phyloP scores from a whole-genome alignment of 2,113 vertebrate species.

The Sardina pilchardus region DNA sequence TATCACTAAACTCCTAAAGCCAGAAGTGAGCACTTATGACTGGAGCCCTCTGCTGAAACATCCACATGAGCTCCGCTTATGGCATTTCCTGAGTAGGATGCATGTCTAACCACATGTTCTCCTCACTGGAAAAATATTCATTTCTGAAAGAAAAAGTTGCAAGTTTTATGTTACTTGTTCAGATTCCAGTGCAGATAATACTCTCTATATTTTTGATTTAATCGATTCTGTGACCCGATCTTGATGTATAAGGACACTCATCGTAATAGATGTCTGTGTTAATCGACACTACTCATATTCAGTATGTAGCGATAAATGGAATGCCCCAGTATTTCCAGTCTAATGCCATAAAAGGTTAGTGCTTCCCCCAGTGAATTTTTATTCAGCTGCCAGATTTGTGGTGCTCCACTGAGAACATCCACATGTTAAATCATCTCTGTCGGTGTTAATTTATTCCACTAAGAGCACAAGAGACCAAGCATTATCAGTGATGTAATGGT shows the following conservation, averaged over 20 bases:
- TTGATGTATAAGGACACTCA: not conserved
- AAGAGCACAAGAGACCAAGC: not conserved
- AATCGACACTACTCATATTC: not conserved
- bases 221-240: not conserved
- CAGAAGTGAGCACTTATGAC: constrained; percentile 7
- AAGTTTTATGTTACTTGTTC: not conserved
- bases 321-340: not conserved
- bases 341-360: not conserved
- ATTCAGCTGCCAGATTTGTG: not conserved
- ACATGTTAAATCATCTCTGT: not conserved
- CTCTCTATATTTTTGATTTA: not conserved
- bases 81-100: constrained; percentile 15
- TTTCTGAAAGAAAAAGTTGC: not conserved
- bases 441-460: not conserved
- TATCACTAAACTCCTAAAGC: not conserved
- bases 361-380: not conserved
- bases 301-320: not conserved
- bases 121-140: not conserved
- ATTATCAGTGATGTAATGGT: not conserved
- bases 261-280: not conserved
- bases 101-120: not conserved
- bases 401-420: not conserved
- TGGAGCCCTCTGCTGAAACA: not conserved
- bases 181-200: not conserved
- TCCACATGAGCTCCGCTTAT: not conserved